Base-by-base conservation (phyloP, 2,888 invertebrate genomes). In the Drosophila nr. medialis region DNA sequence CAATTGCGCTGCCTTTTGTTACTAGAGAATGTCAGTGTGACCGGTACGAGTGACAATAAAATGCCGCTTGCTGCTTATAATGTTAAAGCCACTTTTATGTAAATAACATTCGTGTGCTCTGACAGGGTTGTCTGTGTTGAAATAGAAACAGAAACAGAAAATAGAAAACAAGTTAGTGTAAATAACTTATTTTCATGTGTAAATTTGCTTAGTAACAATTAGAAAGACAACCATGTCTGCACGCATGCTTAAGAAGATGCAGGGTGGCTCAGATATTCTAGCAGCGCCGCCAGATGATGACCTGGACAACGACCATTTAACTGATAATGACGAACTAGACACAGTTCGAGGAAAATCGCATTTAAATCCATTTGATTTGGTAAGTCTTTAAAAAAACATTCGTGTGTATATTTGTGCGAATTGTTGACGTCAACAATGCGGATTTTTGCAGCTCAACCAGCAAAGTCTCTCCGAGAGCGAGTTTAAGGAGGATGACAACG, bases 361-460 rank as follows among this genome's bases (percentile, higher is more conserved):
- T 88, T 93, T 95, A 65, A 95, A 95, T 93, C 94, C 95, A 81
- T 96, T 96, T 86, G 95, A 95, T 93, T 93, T 96, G 95, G 96
- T 96, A 94, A 93, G 93, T 92, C 51, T 29, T 24, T 8, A 15
- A 45, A 40, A 29, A 49, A 13, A 32, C 38, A 32, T 38, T 36
- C 30, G 36, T 56, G n/a, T 59, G n/a, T 56, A 11, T 15, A 40
- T 13, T 15, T 30, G 11, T 50, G 27, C 53, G 29, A 5, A 21
- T 27, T 38, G 27, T 51, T 72, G 36, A 24, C 48, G 36, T 49
- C 36, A 53, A 45, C 48, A 53, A 49, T 45, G 58, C 2, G 4
- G 2, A 21, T 15, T 10, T 13, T 61, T 49, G 8, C 69, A 90
- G 96, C 92, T 96, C 64, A 95, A 95, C 92, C 94, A 95, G 86